Percentiles rank a stretch among this genome's conserved stretches.
phyloP scores from a whole-genome alignment of 2,113 vertebrate species.

The Gambusia holbrooki region DNA sequence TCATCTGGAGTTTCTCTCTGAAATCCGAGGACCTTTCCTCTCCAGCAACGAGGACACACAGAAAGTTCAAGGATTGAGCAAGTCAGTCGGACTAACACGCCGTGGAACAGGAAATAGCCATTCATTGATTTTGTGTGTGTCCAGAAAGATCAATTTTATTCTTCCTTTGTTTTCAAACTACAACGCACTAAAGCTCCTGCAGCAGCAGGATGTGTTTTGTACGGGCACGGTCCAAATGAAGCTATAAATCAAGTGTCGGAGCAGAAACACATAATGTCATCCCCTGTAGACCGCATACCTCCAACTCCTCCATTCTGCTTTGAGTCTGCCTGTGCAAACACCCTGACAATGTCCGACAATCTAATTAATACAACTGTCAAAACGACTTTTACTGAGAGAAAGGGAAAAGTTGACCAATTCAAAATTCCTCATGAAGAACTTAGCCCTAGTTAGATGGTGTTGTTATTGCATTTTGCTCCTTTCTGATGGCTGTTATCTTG shows the following conservation, averaged over 20 bases:
- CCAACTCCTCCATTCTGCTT: constrained; percentile 48
- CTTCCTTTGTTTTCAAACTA: constrained; percentile 85
- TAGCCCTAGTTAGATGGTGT: not conserved
- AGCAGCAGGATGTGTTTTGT: constrained; percentile 81
- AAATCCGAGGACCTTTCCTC: constrained; percentile 71
- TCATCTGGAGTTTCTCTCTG: constrained; percentile 67
- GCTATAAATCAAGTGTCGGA: constrained; percentile 83
- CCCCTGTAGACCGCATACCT: constrained; percentile 68
- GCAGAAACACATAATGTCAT: constrained; percentile 81
- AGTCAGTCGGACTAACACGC: constrained; percentile 79
- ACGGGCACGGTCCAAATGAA: constrained; percentile 76
- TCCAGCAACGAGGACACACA: constrained; percentile 59
- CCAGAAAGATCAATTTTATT: constrained; percentile 86
- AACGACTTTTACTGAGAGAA: constrained; percentile 13
- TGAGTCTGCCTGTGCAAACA: constrained; percentile 49
- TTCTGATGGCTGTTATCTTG: constrained; percentile 47
- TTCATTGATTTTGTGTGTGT: constrained; percentile 85
- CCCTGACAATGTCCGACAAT: constrained; percentile 40
- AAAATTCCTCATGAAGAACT: constrained; percentile 22
- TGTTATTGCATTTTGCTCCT: constrained; percentile 30
- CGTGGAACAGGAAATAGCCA: constrained; percentile 84
- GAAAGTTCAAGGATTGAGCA: constrained; percentile 79
- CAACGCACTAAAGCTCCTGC: constrained; percentile 80
- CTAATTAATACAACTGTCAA: constrained; percentile 58
- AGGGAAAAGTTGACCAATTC: not conserved